A percentile compares a stretch with the other conserved stretches of the same genome.
Conservation (phyloP, 2,888 invertebrate genomes). For the Tiliacea citrago region DNA sequence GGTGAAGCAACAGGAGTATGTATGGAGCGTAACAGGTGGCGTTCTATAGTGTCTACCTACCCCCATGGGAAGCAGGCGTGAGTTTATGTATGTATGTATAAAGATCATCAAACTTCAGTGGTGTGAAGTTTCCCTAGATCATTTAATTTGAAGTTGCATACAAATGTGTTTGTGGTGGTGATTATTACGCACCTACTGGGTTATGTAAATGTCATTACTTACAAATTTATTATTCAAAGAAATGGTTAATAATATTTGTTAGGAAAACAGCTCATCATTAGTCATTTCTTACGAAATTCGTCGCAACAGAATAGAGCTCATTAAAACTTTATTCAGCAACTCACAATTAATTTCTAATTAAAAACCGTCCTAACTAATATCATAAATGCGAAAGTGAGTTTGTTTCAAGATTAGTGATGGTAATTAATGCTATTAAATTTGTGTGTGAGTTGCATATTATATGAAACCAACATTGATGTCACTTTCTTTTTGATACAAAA, state of each 20-base stretch:
- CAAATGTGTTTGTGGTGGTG: background rate
- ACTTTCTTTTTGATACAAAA: too few relatives aligned
- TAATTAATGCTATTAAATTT: too few relatives aligned
- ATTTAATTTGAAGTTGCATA: background rate
- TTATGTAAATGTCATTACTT: background rate
- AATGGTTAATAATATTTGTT: background rate
- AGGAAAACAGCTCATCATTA: slow-evolving; percentile 11
- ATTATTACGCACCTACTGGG: too few relatives aligned
- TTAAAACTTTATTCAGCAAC: background rate
- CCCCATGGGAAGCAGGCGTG: too few relatives aligned
- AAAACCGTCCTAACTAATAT: background rate
- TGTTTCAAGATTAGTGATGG: too few relatives aligned
- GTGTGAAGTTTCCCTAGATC: background rate
- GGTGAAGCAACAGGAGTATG: too few relatives aligned
- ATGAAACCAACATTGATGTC: too few relatives aligned
- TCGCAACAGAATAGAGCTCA: slow-evolving; percentile 1
- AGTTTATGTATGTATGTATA: too few relatives aligned
- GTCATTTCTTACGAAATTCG: slow-evolving; percentile 16
- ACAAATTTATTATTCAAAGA: slow-evolving; percentile 16
- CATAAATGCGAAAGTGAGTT: too few relatives aligned
- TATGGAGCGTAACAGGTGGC: too few relatives aligned
- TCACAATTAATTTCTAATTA: background rate
- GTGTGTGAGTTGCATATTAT: too few relatives aligned
- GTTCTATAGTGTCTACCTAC: too few relatives aligned
- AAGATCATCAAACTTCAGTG: background rate